Conservation (phyloP, 2,113 vertebrate genomes). For the Gulo gulo region DNA sequence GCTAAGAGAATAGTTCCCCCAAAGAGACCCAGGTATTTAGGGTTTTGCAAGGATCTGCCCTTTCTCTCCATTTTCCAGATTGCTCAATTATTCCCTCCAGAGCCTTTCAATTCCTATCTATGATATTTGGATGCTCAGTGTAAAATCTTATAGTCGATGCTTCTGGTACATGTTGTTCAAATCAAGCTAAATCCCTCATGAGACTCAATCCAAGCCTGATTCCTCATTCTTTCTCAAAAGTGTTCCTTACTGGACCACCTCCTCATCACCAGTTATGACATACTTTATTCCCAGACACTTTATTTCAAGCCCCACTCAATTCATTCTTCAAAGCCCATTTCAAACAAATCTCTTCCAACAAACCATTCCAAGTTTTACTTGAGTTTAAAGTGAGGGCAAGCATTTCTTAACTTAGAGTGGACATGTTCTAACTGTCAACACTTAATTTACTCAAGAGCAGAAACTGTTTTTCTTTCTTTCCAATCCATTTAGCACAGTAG, state of each 20-base stretch:
- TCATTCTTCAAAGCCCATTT: conserved; percentile 38
- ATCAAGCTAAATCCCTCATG: conserved; percentile 21
- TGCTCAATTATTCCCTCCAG: not conserved
- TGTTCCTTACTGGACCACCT: not conserved
- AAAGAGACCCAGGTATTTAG: not conserved
- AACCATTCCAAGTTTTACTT: conserved; percentile 14
- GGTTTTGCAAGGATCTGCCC: not conserved
- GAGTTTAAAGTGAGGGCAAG: conserved; percentile 38
- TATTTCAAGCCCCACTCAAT: conserved; percentile 35
- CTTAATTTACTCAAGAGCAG: not conserved
- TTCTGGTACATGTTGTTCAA: conserved; percentile 29
- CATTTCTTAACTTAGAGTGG: conserved; percentile 25
- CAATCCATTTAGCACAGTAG: not conserved
- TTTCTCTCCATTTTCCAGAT: not conserved
- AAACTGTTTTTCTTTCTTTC: not conserved
- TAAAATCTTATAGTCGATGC: not conserved
- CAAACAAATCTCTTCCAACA: conserved; percentile 14
- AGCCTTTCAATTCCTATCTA: conserved; percentile 2
- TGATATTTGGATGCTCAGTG: conserved; percentile 10
- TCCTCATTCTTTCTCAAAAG: conserved; percentile 11
- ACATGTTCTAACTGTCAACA: not conserved
- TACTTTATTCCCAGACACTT: not conserved
- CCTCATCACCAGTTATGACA: not conserved
- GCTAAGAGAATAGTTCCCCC: not conserved
- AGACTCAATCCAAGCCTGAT: not conserved